A percentile compares a stretch with the other conserved stretches of the same genome.
Conservation (phyloP, 1,140 invertebrate species). For the Plodia interpunctella region DNA sequence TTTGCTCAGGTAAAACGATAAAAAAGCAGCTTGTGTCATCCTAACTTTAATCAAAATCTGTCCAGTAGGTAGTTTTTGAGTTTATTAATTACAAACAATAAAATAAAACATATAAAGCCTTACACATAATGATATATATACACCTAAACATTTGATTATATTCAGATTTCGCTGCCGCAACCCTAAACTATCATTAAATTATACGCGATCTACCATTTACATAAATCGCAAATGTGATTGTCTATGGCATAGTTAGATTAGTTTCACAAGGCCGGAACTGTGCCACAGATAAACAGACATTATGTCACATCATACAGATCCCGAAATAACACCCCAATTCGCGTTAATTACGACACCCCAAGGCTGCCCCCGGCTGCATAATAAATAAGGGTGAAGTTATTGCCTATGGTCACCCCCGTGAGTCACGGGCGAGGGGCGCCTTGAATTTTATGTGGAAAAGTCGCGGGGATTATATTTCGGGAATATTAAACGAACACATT, state of each 20-base stretch:
- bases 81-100: too few species aligned
- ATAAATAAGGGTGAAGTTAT: constrained; percentile 26
- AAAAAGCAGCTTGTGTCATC: too few species aligned
- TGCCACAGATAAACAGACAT: background rate
- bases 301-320: background rate
- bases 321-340: constrained; percentile 14
- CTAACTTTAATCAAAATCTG: too few species aligned
- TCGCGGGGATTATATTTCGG: constrained; percentile 19
- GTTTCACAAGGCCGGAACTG: too few species aligned
- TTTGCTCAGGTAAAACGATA: too few species aligned
- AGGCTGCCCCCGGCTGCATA: constrained; percentile 17
- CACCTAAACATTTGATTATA: too few species aligned
- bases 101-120: too few species aligned
- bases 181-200: background rate
- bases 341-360: constrained; percentile 26
- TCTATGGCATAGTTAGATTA: background rate
- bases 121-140: too few species aligned
- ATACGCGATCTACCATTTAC: background rate
- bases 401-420: constrained; percentile 21
- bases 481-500: constrained; percentile 16
- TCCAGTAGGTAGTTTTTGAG: too few species aligned
- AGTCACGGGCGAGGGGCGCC: constrained; percentile 11
- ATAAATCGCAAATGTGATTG: constrained; percentile 1
- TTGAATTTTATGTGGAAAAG: constrained; percentile 14
- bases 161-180: too few species aligned